Percentiles rank a stretch among this genome's conserved stretches.
Evolutionary conservation across 2,888 invertebrate species (phyloP).

Genomic region (Cancer borealis): DNA sequence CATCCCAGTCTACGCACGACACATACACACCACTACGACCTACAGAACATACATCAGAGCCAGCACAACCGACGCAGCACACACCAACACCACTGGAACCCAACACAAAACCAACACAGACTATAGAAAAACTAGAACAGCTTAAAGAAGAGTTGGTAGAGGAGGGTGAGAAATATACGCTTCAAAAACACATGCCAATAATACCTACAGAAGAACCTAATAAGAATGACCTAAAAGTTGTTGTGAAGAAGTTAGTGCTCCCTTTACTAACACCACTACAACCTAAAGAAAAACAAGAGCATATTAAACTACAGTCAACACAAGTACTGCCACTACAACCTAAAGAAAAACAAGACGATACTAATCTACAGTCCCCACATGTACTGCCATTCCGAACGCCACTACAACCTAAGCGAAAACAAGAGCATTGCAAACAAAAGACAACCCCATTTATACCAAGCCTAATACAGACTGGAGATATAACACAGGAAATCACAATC

Average conservation of each 20-base stretch:
- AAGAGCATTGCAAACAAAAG: too few species aligned
- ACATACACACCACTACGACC: too few species aligned
- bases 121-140: neutral
- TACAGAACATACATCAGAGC: neutral
- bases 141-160: too few species aligned
- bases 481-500: neutral
- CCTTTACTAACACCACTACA: neutral
- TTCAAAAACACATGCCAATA: too few species aligned
- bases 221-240: too few species aligned
- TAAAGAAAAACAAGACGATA: neutral
- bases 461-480: neutral
- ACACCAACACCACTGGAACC: neutral
- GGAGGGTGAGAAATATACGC: too few species aligned
- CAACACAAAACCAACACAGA: neutral
- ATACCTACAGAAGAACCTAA: too few species aligned
- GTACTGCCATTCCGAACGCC: neutral
- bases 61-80: neutral
- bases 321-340: neutral
- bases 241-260: too few species aligned
- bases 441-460: too few species aligned
- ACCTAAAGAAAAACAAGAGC: neutral
- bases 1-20: neutral
- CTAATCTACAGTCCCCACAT: neutral
- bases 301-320: neutral
- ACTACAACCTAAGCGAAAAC: neutral